A percentile compares a stretch with the other conserved stretches of the same genome.
These are phyloP conservation scores for Euura lappo DNA, from an alignment of 1,140 invertebrate genomes.

Conservation along the genomic window DNA sequence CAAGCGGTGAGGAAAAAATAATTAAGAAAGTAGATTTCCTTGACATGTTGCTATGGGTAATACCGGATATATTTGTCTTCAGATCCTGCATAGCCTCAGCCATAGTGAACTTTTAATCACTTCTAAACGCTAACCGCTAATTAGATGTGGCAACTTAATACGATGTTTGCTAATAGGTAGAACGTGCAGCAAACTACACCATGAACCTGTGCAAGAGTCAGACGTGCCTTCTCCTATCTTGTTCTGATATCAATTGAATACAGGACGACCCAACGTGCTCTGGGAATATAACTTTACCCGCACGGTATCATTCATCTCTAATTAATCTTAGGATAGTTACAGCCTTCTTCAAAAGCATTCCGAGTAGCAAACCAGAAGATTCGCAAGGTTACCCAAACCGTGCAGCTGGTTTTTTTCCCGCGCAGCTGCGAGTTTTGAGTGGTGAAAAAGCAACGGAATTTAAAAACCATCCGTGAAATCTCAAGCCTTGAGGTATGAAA, in stretches of 20 bases:
- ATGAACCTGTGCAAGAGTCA: conserved; percentile 30
- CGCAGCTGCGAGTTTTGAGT: not conserved
- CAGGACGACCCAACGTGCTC: not conserved
- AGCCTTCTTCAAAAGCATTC: too few species aligned
- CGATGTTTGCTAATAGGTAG: conserved; percentile 41
- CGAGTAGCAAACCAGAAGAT: not conserved
- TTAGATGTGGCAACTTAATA: conserved; percentile 46
- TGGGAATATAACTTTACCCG: not conserved
- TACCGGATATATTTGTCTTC: not conserved
- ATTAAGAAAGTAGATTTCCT: too few species aligned
- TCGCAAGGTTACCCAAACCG: not conserved
- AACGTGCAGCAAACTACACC: conserved; percentile 36
- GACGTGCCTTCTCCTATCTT: conserved; percentile 45
- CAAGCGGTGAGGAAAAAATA: too few species aligned
- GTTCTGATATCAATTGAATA: conserved; percentile 45
- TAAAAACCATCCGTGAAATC: conserved; percentile 23
- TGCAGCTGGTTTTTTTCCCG: not conserved
- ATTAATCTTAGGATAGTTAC: not conserved
- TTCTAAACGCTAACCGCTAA: conserved; percentile 37
- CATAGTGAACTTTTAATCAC: not conserved
- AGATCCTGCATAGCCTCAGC: not conserved
- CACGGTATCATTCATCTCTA: not conserved
- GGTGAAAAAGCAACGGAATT: conserved; percentile 5
- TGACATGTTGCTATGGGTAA: too few species aligned
- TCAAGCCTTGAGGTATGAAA: conserved; percentile 1